phyloP scores from a whole-genome alignment of 2,113 vertebrate genomes.

The Apodemus speciosus region DNA sequence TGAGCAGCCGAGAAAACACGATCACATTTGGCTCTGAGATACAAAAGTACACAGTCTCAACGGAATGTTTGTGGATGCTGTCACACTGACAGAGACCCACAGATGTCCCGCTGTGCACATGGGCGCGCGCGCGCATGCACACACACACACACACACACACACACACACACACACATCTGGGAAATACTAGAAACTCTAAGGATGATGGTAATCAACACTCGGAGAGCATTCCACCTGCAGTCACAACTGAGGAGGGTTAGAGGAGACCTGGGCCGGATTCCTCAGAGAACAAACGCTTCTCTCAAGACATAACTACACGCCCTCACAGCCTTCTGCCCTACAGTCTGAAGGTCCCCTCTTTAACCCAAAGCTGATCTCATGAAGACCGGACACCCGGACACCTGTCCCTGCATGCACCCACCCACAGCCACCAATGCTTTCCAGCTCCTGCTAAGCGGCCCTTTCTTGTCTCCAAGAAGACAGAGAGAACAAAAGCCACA shows the following conservation, averaged over 20 bases:
- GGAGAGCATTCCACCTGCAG: not conserved
- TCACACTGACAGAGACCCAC: not conserved
- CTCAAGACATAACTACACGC: not conserved
- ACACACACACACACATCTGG: not conserved
- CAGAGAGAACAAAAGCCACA: not conserved
- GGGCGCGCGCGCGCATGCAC: not conserved
- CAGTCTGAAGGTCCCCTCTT: not conserved
- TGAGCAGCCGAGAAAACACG: conserved; percentile 7
- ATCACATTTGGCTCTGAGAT: conserved; percentile 3
- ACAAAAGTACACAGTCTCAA: not conserved
- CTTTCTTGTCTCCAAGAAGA: not conserved
- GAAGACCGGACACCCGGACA: not conserved
- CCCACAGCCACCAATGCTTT: not conserved
- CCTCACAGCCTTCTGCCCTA: not conserved
- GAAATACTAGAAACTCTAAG: conserved; percentile 31
- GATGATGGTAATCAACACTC: not conserved
- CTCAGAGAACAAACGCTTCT: conserved; percentile 8
- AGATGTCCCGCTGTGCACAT: not conserved
- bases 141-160: not conserved
- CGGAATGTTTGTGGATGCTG: not conserved
- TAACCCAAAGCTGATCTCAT: not conserved
- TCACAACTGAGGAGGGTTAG: not conserved
- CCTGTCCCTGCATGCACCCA: not conserved
- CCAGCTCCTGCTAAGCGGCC: not conserved
- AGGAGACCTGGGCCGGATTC: conserved; percentile 2